phyloP scores from a whole-genome alignment of 2,797 vertebrate genomes.

The Pteronotus mesoamericanus region DNA sequence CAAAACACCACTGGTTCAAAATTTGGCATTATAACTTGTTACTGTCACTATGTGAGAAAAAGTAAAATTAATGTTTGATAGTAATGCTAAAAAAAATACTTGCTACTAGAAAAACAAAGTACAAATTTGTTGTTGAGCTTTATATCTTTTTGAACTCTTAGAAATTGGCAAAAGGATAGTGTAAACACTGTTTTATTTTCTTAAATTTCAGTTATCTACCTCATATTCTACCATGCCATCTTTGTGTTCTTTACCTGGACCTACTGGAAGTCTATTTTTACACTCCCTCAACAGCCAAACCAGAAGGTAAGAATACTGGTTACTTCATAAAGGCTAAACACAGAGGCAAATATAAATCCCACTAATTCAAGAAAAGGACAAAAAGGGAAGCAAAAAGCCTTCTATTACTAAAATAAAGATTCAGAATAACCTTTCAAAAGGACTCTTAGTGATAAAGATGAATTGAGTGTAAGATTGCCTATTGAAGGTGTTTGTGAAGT shows the following conservation, averaged over 20 bases:
- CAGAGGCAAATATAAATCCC: neutral
- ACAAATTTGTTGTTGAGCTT: slow-evolving; percentile 17
- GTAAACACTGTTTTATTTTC: slow-evolving; percentile 60
- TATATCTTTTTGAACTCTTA: slow-evolving; percentile 22
- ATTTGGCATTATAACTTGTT: slow-evolving; percentile 22
- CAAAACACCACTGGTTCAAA: slow-evolving; percentile 9
- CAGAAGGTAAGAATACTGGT: slow-evolving; percentile 89
- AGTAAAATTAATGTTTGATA: slow-evolving; percentile 31
- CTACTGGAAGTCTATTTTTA: slow-evolving; percentile 98
- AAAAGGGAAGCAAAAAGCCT: slow-evolving; percentile 1
- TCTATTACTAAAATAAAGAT: slow-evolving; percentile 16
- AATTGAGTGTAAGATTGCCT: neutral
- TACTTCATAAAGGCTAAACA: neutral
- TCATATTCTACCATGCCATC: slow-evolving; percentile 93
- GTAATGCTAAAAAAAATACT: neutral
- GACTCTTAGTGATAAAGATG: neutral
- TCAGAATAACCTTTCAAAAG: neutral
- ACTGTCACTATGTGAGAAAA: slow-evolving; percentile 18
- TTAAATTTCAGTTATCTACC: slow-evolving; percentile 89
- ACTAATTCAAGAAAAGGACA: neutral
- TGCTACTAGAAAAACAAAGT: slow-evolving; percentile 3
- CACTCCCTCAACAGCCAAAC: slow-evolving; percentile 89
- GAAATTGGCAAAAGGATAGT: neutral
- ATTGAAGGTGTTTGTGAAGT: neutral
- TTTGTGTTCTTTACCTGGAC: slow-evolving; percentile 98